Conservation (phyloP, 1,140 invertebrate species). For the Brachionus rotundiformis region DNA sequence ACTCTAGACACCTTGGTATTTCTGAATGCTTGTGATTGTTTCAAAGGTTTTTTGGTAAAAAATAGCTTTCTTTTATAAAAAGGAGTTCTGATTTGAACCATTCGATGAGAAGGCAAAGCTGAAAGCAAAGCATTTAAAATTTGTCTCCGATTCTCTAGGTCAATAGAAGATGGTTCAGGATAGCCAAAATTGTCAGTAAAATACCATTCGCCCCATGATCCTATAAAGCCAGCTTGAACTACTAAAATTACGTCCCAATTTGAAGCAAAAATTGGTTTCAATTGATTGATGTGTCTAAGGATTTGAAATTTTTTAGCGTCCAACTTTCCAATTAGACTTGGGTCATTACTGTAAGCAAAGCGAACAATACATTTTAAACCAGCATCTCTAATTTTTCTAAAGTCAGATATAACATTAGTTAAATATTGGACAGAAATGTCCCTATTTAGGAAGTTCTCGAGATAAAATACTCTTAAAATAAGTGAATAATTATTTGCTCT, state of each 20-base stretch:
- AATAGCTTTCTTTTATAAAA: constrained; percentile 32
- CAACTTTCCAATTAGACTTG: background rate
- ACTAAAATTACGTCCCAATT: constrained; percentile 9
- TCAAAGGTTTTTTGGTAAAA: background rate
- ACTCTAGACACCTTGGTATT: background rate
- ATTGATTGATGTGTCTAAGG: background rate
- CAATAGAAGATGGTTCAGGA: background rate
- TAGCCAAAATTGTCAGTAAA: constrained; percentile 24
- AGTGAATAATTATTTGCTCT: constrained; percentile 11
- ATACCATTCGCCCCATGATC: constrained; percentile 45
- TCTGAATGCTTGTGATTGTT: background rate
- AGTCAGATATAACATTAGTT: background rate
- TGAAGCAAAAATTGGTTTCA: background rate
- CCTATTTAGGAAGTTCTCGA: background rate
- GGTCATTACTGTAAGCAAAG: background rate
- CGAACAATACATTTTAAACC: constrained; percentile 26
- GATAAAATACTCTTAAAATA: constrained; percentile 37
- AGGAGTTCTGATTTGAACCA: constrained; percentile 39
- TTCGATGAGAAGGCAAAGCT: constrained; percentile 18
- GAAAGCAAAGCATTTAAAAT: background rate
- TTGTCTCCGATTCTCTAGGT: background rate
- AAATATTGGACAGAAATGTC: background rate
- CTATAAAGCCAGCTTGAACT: constrained; percentile 8
- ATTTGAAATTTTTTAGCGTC: background rate
- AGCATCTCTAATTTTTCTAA: background rate